Base-by-base conservation (phyloP, 2,113 vertebrate species). In the Electrona antarctica region DNA sequence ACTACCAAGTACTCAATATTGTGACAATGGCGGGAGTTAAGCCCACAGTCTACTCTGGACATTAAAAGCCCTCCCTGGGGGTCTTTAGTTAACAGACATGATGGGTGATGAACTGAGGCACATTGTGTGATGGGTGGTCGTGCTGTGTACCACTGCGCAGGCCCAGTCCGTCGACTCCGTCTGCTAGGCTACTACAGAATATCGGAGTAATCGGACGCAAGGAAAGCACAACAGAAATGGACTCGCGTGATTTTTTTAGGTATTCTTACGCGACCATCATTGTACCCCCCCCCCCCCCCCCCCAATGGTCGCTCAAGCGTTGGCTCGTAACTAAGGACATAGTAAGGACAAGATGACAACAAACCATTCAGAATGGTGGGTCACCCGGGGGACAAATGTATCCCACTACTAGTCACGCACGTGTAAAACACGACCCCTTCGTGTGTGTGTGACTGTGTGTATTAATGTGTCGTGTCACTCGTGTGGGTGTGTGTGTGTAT, bases 371-470 rank as follows among this genome's bases (percentile, higher is more conserved):
- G 28, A 67, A 54, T 15, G 10, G 28, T 7, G 6, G 7, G 33
- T 3, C 6, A 10, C n/a, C 60, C 58, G 45, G 14, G 12, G 12
- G 59, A 46, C 29, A 4, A 11, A 5, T 7, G 8, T 50, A 12
- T 11, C 50, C 63, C 10, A 67, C 79, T 70, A 69, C 71, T 80
- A 83, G 56, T 69, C 75, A 68, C 63, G 72, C 89, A 87, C 86
- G 87, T 89, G 89, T 50, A 76, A 69, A 0, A 61, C 74, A 71
- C 71, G 81, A 80, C 61, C 80, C 78, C 83, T 2, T 33, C 29
- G 29, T 4, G 29, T 33, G 29, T 33, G 29, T 1, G 3, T 41
- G 33, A 21, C 80, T 57, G 52, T 1, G 50, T 64, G 33, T 41
- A 21, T 21, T 21, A 21, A 21, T 21, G 21, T 21, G 21, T 21